phyloP scores from a whole-genome alignment of 2,113 vertebrate species.

The Origma solitaria region DNA sequence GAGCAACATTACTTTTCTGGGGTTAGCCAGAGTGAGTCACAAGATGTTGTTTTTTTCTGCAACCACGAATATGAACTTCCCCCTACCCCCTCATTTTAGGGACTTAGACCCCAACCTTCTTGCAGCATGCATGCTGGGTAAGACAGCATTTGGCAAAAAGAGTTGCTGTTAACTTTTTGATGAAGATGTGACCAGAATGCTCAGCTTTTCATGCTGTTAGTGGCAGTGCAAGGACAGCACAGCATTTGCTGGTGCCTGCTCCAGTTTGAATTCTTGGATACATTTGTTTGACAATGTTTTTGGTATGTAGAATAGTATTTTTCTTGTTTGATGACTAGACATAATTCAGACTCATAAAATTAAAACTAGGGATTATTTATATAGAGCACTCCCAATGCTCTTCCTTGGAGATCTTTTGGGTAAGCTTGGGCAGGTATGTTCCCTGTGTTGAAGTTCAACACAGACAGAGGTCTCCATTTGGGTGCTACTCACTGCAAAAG shows the following conservation, averaged over 20 bases:
- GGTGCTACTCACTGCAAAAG: background rate
- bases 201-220: background rate
- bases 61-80: background rate
- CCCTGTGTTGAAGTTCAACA: background rate
- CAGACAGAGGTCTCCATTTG: background rate
- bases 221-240: background rate
- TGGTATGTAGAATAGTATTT: background rate
- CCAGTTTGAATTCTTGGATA: background rate
- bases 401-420: background rate
- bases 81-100: fast-evolving
- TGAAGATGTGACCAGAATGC: background rate
- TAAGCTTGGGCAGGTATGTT: background rate
- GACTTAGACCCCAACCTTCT: background rate
- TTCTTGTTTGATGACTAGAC: background rate
- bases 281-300: background rate
- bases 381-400: background rate
- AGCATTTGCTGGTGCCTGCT: background rate
- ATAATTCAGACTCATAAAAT: background rate
- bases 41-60: background rate
- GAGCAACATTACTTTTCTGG: background rate
- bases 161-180: background rate
- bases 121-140: background rate
- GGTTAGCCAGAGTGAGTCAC: background rate
- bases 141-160: background rate
- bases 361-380: background rate